phyloP scores from a whole-genome alignment of 2,797 vertebrate genomes.

The Oryzias dopingdopingensis region DNA sequence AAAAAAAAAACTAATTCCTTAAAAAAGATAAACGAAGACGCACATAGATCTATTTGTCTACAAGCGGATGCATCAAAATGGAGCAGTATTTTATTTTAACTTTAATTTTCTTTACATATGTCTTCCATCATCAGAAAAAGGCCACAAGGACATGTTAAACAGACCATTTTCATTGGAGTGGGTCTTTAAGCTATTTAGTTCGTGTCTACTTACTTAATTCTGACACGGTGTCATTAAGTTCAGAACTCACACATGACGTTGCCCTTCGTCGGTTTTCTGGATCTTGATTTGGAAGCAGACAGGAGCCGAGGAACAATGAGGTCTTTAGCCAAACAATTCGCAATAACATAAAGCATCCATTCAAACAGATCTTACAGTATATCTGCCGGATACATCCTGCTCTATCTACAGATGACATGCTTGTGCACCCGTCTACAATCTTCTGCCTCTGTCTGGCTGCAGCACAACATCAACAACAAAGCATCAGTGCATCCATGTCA shows the following conservation, averaged over 20 bases:
- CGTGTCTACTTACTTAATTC: conserved; percentile 12
- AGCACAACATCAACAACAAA: conserved; percentile 46
- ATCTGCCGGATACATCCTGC: conserved; percentile 29
- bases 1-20: too few species aligned
- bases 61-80: too few species aligned
- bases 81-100: too few species aligned
- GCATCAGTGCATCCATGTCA: conserved; percentile 31
- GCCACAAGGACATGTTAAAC: too few species aligned
- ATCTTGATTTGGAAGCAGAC: conserved; percentile 32
- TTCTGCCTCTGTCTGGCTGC: conserved; percentile 37
- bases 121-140: too few species aligned
- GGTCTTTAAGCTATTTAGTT: too few species aligned
- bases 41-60: too few species aligned
- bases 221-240: conserved; percentile 28
- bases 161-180: too few species aligned
- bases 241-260: conserved; percentile 32
- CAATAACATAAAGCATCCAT: conserved; percentile 40
- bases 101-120: too few species aligned
- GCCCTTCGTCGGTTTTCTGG: conserved; percentile 30
- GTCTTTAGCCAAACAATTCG: conserved; percentile 6
- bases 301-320: conserved; percentile 22
- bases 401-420: conserved; percentile 17
- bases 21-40: too few species aligned
- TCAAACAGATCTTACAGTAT: conserved; percentile 26
- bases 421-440: conserved; percentile 33